Percentiles rank a stretch among this genome's conserved stretches.
These are phyloP conservation scores for Sminthurides bifidus DNA, from an alignment of 1,140 invertebrate species.

Conservation along the genomic window DNA sequence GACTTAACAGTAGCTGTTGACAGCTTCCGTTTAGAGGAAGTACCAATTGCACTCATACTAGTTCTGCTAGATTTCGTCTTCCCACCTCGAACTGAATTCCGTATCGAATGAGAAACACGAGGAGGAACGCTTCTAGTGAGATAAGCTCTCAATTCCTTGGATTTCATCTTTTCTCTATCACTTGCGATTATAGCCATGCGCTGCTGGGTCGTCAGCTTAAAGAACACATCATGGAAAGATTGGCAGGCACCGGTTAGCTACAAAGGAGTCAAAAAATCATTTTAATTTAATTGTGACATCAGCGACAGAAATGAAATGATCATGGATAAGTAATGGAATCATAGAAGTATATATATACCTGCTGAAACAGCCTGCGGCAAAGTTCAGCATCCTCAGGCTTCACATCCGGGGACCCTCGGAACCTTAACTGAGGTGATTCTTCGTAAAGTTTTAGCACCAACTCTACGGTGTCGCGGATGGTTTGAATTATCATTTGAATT, in stretches of 20 bases:
- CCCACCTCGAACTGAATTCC: background rate
- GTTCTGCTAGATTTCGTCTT: background rate
- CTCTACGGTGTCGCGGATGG: constrained; percentile 60
- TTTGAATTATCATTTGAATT: constrained; percentile 64
- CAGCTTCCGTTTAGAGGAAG: constrained; percentile 15
- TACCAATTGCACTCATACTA: too few relatives aligned
- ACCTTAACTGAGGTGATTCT: constrained; percentile 37
- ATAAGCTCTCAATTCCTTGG: constrained; percentile 14
- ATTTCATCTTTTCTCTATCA: constrained; percentile 23
- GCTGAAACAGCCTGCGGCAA: constrained; percentile 20
- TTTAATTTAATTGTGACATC: background rate
- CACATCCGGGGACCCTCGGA: background rate
- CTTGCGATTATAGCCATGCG: constrained; percentile 32
- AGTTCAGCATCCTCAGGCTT: constrained; percentile 22
- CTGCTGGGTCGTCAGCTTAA: constrained; percentile 22
- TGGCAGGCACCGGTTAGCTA: constrained; percentile 25
- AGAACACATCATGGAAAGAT: constrained; percentile 30
- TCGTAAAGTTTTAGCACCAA: constrained; percentile 61
- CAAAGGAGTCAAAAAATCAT: constrained; percentile 8
- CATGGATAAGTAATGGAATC: background rate
- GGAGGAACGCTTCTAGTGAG: background rate
- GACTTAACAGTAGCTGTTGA: constrained; percentile 25
- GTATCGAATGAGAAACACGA: background rate
- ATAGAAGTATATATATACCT: constrained; percentile 11
- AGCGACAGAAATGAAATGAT: background rate